Conservation (phyloP, 2,113 vertebrate genomes). For the Globicephala melas region DNA sequence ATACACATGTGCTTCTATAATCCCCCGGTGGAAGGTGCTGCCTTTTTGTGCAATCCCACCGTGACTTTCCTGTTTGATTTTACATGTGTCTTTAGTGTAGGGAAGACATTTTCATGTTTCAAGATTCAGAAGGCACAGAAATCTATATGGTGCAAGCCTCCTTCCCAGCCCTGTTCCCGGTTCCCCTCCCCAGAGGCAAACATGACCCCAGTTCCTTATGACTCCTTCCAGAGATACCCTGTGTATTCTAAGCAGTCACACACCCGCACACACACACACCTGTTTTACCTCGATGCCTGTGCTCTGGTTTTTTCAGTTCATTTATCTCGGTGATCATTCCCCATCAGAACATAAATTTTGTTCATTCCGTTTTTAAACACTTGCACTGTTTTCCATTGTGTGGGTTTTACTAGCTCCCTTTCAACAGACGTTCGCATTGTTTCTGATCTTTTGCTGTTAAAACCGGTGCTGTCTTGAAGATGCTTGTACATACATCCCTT, state of each 20-base stretch:
- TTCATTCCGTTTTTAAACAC: too few relatives aligned
- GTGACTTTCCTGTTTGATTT: not conserved
- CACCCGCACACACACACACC: fast-evolving
- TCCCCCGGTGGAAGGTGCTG: not conserved
- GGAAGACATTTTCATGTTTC: not conserved
- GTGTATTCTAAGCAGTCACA: fast-evolving
- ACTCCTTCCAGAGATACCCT: not conserved
- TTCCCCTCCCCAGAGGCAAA: not conserved
- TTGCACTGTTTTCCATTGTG: fast-evolving
- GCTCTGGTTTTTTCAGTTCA: fast-evolving
- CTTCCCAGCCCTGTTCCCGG: not conserved
- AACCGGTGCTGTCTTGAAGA: fast-evolving
- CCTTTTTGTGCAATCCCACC: not conserved
- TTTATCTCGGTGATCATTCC: not conserved
- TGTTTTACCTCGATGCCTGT: fast-evolving
- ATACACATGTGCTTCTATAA: not conserved
- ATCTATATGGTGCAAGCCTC: fast-evolving
- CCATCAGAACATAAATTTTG: too few relatives aligned
- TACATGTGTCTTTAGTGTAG: not conserved
- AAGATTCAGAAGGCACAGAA: not conserved
- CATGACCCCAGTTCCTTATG: fast-evolving
- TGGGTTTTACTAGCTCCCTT: not conserved
- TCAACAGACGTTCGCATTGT: fast-evolving
- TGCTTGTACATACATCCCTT: fast-evolving
- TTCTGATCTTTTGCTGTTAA: not conserved